Evolutionary conservation across 2,888 invertebrate genomes (phyloP), one percentile per base, ranked within the genome.

Genomic region (Argyra leucocephala): DNA sequence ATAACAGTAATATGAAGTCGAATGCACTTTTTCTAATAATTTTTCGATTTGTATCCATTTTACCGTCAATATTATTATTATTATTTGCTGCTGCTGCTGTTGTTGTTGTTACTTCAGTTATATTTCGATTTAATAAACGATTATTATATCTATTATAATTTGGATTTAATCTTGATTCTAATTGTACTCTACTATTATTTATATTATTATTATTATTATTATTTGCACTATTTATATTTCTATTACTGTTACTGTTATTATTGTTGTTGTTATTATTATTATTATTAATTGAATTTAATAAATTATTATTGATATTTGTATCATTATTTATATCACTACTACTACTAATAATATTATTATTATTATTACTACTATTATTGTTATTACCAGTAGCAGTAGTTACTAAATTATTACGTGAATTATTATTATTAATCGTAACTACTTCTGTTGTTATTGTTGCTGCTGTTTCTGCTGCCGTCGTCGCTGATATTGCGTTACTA

Each of bases 401-500:
- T 18, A 5, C n/a, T 18, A 5, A 18, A 18, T 15, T 18, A 48
- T 18, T 48, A 12, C 12, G 18, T 48, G 48, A 48, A 48, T 48
- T 48, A 48, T 15, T 4, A 18, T 18, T 2, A 15, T 15, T n/a
- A n/a, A 48, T 48, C n/a, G n/a, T n/a, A n/a, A n/a, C n/a, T n/a
- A n/a, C n/a, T n/a, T n/a, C n/a, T n/a, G n/a, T n/a, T n/a, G n/a
- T n/a, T n/a, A n/a, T n/a, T n/a, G n/a, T n/a, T n/a, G n/a, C n/a
- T n/a, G n/a, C n/a, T n/a, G n/a, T n/a, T n/a, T n/a, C n/a, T n/a
- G n/a, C n/a, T 48, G 48, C 48, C 48, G 48, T 48, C 48, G 69
- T 67, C 59, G 69, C 67, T 67, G 71, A 67, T 66, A 69, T 68
- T 64, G 70, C 69, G 70, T 70, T 70, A 67, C 72, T 71, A 70